Conservation (phyloP, 1,140 invertebrate species). For the Anoplophora glabripennis region DNA sequence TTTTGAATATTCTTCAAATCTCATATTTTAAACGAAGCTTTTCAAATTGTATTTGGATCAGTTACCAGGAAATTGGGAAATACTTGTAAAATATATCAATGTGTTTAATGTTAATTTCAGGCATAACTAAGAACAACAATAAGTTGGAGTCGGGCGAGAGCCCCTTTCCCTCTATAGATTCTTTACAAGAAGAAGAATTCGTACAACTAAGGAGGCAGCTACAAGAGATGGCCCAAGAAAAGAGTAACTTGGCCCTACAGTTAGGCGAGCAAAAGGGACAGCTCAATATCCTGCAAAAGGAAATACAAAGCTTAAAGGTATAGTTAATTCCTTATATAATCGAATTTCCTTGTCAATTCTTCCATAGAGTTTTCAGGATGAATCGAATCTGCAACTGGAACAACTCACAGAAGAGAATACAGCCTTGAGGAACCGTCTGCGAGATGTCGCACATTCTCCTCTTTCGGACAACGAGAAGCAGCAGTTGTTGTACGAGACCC, state of each 20-base stretch:
- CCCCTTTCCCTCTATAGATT: conserved; percentile 45
- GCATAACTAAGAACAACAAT: conserved; percentile 37
- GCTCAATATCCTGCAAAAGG: conserved; percentile 51
- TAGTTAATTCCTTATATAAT: background rate
- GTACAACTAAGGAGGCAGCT: conserved; percentile 49
- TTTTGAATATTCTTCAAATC: no score
- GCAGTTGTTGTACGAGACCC: conserved; percentile 67
- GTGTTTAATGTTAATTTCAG: conserved; percentile 12
- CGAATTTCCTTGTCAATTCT: background rate
- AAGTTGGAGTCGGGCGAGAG: conserved; percentile 32
- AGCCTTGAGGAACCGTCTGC: conserved; percentile 65
- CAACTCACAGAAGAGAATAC: conserved; percentile 72
- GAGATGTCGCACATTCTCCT: conserved; percentile 74
- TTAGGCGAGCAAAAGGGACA: conserved; percentile 54
- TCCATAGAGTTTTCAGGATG: conserved; percentile 51
- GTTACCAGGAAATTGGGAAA: no score
- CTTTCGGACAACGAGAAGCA: conserved; percentile 80
- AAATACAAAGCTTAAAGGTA: conserved; percentile 55
- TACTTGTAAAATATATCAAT: no score
- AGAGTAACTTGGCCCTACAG: conserved; percentile 53
- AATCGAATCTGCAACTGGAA: conserved; percentile 63
- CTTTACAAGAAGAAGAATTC: conserved; percentile 51
- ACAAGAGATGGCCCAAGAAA: conserved; percentile 53
- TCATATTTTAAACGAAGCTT: no score
- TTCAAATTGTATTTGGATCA: no score